phyloP scores from a whole-genome alignment of 2,797 vertebrate species.

The Malurus leucopterus region DNA sequence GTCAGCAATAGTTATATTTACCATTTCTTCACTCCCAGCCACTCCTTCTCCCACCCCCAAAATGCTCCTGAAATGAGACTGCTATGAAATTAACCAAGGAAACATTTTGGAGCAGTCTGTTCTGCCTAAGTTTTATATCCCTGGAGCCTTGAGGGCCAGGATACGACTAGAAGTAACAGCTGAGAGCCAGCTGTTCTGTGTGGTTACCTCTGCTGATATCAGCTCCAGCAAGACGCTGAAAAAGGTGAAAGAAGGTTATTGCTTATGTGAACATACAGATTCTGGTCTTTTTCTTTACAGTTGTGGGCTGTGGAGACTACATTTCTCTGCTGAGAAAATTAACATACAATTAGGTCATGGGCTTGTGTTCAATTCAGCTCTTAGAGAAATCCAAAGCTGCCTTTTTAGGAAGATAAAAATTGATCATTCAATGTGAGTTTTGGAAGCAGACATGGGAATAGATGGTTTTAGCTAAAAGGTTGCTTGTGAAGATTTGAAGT shows the following conservation, averaged over 20 bases:
- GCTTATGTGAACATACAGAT: neutral
- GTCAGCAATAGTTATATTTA: neutral
- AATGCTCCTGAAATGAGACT: neutral
- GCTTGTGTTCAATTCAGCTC: neutral
- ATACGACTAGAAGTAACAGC: neutral
- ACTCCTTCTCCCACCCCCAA: neutral
- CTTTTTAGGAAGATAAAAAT: neutral
- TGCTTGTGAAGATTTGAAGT: neutral
- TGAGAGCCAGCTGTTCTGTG: neutral
- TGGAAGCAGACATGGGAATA: neutral
- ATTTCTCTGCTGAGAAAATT: neutral
- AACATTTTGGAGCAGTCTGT: rapidly evolving
- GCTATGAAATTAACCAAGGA: neutral
- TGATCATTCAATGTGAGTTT: neutral
- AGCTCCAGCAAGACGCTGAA: neutral
- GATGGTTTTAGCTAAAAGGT: neutral
- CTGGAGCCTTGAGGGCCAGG: neutral
- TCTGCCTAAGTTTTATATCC: neutral
- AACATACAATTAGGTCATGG: neutral
- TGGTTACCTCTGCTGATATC: neutral
- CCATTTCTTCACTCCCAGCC: neutral
- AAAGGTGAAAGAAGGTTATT: neutral
- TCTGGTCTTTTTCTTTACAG: neutral
- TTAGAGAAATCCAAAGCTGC: rapidly evolving
- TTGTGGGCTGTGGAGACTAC: neutral